A percentile compares a stretch with the other conserved stretches of the same genome.
phyloP scores from a whole-genome alignment of 2,888 invertebrate genomes.

The Sesia bembeciformis region DNA sequence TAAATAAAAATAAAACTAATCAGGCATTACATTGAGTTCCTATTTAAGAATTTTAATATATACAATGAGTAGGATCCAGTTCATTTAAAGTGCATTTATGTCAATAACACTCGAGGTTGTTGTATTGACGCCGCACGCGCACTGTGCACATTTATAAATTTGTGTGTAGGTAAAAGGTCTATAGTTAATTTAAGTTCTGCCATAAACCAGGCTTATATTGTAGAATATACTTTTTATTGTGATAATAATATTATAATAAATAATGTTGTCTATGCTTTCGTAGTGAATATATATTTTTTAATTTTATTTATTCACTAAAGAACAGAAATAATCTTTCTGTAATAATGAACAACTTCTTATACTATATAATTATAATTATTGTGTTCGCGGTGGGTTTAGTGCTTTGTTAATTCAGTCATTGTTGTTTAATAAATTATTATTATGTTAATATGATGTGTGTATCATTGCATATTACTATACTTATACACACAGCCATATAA shows the following conservation, averaged over 20 bases:
- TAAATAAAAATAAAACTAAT: too few species aligned
- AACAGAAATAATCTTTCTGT: neutral
- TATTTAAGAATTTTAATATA: too few species aligned
- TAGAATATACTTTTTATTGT: neutral
- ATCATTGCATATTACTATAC: conserved; percentile 7
- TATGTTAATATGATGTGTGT: conserved; percentile 15
- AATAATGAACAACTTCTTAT: neutral
- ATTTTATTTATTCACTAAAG: neutral
- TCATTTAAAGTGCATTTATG: too few species aligned
- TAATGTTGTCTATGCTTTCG: conserved; percentile 1
- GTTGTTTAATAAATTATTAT: conserved; percentile 44
- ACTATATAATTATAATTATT: conserved; percentile 1
- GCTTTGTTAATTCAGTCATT: conserved; percentile 31
- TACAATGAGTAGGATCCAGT: too few species aligned
- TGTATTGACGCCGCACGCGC: too few species aligned
- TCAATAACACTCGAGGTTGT: too few species aligned
- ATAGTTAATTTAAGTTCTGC: too few species aligned
- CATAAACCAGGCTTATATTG: too few species aligned
- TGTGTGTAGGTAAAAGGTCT: too few species aligned
- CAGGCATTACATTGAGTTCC: too few species aligned
- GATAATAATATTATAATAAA: conserved; percentile 2
- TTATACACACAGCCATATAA: conserved; percentile 3
- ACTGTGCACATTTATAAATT: too few species aligned
- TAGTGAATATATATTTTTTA: neutral
- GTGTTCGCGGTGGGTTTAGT: conserved; percentile 15